phyloP scores from a whole-genome alignment of 2,113 vertebrate genomes.

The Chloropsis cyanopogon region DNA sequence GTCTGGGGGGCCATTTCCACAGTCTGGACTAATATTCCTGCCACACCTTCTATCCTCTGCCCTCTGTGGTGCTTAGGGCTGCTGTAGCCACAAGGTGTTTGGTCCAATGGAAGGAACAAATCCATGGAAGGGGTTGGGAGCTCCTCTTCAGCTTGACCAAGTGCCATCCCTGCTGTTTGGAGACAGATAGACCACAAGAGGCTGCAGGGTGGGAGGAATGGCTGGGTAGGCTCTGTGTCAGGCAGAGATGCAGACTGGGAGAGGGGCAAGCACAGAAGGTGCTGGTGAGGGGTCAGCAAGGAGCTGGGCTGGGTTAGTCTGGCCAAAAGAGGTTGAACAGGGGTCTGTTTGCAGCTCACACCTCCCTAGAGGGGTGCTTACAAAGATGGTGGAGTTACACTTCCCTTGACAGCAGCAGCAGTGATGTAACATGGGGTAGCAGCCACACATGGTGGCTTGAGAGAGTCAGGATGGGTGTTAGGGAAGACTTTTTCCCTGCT shows the following conservation, averaged over 20 bases:
- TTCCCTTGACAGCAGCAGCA: background rate
- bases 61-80: background rate
- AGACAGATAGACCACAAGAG: background rate
- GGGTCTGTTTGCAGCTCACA: background rate
- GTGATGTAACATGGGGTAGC: accelerated
- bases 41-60: background rate
- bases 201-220: background rate
- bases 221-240: background rate
- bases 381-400: background rate
- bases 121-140: background rate
- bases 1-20: no score
- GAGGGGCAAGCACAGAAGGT: background rate
- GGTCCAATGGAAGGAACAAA: background rate
- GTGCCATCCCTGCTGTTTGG: background rate
- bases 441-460: background rate
- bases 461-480: background rate
- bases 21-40: background rate
- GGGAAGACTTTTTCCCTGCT: background rate
- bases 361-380: background rate
- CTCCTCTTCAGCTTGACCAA: background rate
- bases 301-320: background rate
- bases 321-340: background rate
- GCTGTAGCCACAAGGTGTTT: accelerated
- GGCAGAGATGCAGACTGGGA: background rate
- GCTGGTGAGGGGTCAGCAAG: background rate